Conservation (phyloP, 2,888 invertebrate genomes). For the Xestia c-nigrum region DNA sequence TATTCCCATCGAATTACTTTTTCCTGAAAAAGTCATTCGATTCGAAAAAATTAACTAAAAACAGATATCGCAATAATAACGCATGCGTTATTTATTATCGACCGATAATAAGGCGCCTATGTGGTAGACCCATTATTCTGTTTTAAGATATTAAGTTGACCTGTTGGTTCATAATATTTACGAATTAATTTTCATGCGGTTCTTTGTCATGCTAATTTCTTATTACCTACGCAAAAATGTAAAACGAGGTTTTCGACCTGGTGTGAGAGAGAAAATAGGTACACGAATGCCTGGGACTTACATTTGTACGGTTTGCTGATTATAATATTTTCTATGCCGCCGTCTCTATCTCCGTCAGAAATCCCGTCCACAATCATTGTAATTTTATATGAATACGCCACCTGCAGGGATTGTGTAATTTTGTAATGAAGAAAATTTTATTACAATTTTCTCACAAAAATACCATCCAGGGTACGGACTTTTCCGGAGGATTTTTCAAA, state of each 20-base stretch:
- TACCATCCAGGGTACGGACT: neutral
- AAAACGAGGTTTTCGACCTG: slow-evolving; percentile 11
- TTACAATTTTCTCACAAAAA: neutral
- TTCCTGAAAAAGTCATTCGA: too few relatives aligned
- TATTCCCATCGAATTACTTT: too few relatives aligned
- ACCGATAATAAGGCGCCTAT: too few relatives aligned
- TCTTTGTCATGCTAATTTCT: slow-evolving; percentile 14
- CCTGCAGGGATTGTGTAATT: neutral
- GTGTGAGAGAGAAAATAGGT: slow-evolving; percentile 1
- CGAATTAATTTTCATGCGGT: slow-evolving; percentile 17
- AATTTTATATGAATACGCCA: neutral
- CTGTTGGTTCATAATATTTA: neutral
- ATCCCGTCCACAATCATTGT: neutral
- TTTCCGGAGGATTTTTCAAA: neutral
- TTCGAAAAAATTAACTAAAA: too few relatives aligned
- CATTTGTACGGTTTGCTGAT: neutral
- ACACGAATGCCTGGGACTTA: neutral
- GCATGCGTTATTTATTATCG: too few relatives aligned
- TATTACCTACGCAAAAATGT: slow-evolving; percentile 5
- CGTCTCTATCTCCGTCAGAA: neutral
- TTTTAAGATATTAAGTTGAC: slow-evolving; percentile 12
- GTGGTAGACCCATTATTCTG: too few relatives aligned
- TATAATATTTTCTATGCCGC: too few relatives aligned
- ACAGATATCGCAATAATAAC: too few relatives aligned
- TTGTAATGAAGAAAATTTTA: neutral